A percentile compares a stretch with the other conserved stretches of the same genome.
These are phyloP conservation scores for Anoplolepis gracilipes DNA, from an alignment of 1,140 invertebrate species.

Conservation along the genomic window DNA sequence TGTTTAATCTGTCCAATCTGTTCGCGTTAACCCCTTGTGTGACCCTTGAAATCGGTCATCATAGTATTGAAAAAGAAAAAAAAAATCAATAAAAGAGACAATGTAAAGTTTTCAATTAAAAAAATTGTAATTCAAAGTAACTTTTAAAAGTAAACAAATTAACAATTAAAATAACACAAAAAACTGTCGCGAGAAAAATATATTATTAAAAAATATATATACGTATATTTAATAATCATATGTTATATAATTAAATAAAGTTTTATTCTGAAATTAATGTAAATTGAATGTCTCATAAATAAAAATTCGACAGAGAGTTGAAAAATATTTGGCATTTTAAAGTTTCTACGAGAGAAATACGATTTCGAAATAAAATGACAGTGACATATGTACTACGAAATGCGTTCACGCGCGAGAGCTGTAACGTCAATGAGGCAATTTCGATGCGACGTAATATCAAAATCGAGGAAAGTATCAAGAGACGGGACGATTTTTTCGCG, in stretches of 20 bases:
- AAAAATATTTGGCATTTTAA: not conserved
- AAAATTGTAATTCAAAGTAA: not conserved
- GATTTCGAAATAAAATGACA: not conserved
- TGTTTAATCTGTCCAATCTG: constrained; percentile 53
- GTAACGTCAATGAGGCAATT: constrained; percentile 33
- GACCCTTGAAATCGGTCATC: not conserved
- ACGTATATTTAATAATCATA: no score
- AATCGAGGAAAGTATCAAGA: not conserved
- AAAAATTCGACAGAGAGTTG: not conserved
- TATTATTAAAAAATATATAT: not conserved
- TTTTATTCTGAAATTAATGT: not conserved
- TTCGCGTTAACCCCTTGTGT: constrained; percentile 32
- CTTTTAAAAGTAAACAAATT: constrained; percentile 5
- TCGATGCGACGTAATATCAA: constrained; percentile 12
- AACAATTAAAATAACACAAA: not conserved
- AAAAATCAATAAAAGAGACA: constrained; percentile 18
- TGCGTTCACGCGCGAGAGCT: not conserved
- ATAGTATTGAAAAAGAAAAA: not conserved
- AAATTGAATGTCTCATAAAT: not conserved
- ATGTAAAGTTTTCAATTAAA: not conserved
- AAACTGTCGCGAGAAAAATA: not conserved
- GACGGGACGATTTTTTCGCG: not conserved
- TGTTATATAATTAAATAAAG: no score
- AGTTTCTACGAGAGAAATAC: not conserved
- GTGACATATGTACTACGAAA: constrained; percentile 1